Base-by-base conservation (phyloP, 2,113 vertebrate genomes). In the Bothrops jararaca region DNA sequence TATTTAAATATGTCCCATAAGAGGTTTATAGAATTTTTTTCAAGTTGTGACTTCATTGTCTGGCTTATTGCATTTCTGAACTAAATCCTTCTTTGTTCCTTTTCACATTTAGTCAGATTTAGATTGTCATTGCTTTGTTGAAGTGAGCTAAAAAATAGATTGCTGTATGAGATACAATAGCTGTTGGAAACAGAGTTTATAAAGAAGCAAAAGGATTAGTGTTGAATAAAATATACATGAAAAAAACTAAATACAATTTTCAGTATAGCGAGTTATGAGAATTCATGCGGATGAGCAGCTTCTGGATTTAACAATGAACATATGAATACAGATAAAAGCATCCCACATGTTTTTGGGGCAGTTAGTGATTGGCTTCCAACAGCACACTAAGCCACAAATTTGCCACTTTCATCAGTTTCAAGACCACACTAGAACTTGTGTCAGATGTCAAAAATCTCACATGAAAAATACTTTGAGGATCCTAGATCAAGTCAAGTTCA, bases 71-170 rank as follows among this genome's bases (percentile, higher is more conserved):
- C n/a, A 34, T 90, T 92, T 93, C 7, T 53, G n/a, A n/a, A 39
- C 92, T 57, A 90, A 90, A 93, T 91, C 92, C 88, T 93, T 13
- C 15, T 86, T 26, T 93, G 23, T 86, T 89, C 12, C 80, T 50
- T 50, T 92, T 58, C 1, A 0, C 85, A 88, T 57, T 86, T 57
- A 64, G 42, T 89, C 34, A 9, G 88, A 23, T 87, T 95, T 89
- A 53, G 58, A n/a, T 20, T 60, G 24, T 50, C 57, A 90, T 23
- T 60, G 93, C 95, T 96, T 93, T 93, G 89, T 94, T 96, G 93
- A 91, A 95, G 48, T 45, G 24, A 86, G 42, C 29, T 58, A 45
- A 96, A 96, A 92, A 95, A 91, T 92, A 96, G 22, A 12, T 64
- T 93, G 42, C 18, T 0, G 0, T 60, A 60, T 26, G 20, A 57